Evolutionary conservation across 2,113 vertebrate genomes (phyloP), one percentile per base, ranked within the genome.

Genomic region (Xiphorhynchus elegans): DNA sequence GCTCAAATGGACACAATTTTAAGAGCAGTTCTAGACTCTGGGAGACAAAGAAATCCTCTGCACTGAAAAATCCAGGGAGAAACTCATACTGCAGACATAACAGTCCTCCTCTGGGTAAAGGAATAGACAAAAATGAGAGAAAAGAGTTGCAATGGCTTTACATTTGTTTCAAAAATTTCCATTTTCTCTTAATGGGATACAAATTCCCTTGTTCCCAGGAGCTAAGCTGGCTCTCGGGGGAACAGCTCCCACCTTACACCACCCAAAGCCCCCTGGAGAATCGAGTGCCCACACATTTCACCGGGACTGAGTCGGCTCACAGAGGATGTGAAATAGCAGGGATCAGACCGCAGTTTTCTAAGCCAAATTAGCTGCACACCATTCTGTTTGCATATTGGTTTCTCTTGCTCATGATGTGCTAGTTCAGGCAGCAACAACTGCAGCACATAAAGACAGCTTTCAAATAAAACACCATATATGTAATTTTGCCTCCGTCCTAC

Each of bases 361-460:
- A 97, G 93, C 94, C 89, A 88, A 97, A 97, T 95, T 90, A 98
- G 97, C 92, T 86, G 92, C 92, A 21, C 96, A 42, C 90, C 92
- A 83, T 88, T 94, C 92, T 89, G 81, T 95, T 93, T 81, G 83
- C 86, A 31, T 87, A 96, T 94, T 89, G 4, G 78, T 87, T 96
- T 97, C 97, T 96, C 87, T 80, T 6, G 55, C 72, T 96, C 96
- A 84, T 55, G 17, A 79, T 15, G 85, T 74, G 93, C 97, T 97
- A 97, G 97, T 97, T 98, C 94, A 24, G 96, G 97, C 96, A 97
- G 97, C 89, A 73, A 94, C 94, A 39, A 31, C 96, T 87, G 96
- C 10, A 14, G 73, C 92, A 91, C 89, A 56, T 33, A 94, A 95
- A 95, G 85, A 60, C 20, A 2, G 80, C 90, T 96, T 96, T 96